These are phyloP conservation scores for Mimas tiliae DNA, from an alignment of 2,888 invertebrate species.

Conservation along the genomic window DNA sequence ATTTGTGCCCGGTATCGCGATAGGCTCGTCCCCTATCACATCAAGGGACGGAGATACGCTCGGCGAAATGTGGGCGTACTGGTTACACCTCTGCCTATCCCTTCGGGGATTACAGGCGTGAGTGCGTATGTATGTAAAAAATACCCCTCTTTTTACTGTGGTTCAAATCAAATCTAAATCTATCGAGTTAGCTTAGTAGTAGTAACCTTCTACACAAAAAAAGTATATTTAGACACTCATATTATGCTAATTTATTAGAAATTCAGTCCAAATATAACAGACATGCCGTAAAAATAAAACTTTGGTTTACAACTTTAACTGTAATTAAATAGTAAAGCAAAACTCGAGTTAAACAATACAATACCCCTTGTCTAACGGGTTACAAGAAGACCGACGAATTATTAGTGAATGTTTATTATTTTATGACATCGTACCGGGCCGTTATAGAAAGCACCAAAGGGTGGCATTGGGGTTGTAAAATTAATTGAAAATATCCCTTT, in stretches of 20 bases:
- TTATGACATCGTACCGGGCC: constrained; percentile 3
- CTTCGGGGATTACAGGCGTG: too few relatives aligned
- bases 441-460: constrained; percentile 11
- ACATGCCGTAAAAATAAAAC: not conserved
- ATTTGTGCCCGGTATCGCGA: too few relatives aligned
- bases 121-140: too few relatives aligned
- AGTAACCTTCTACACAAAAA: not conserved
- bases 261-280: not conserved
- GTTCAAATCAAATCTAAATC: too few relatives aligned
- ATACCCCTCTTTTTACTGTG: too few relatives aligned
- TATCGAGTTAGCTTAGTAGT: too few relatives aligned
- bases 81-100: too few relatives aligned
- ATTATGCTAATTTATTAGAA: not conserved
- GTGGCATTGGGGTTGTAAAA: constrained; percentile 21
- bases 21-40: too few relatives aligned
- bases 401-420: constrained; percentile 15
- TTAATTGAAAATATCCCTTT: constrained; percentile 23
- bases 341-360: not conserved
- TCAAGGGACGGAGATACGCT: too few relatives aligned
- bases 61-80: too few relatives aligned
- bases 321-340: constrained; percentile 4
- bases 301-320: not conserved
- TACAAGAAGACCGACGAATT: not conserved
- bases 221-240: not conserved
- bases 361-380: constrained; percentile 12